Percentiles rank a stretch among this genome's conserved stretches.
These are phyloP conservation scores for Drosophila carrolli DNA, from an alignment of 1,140 invertebrate species.

Conservation along the genomic window DNA sequence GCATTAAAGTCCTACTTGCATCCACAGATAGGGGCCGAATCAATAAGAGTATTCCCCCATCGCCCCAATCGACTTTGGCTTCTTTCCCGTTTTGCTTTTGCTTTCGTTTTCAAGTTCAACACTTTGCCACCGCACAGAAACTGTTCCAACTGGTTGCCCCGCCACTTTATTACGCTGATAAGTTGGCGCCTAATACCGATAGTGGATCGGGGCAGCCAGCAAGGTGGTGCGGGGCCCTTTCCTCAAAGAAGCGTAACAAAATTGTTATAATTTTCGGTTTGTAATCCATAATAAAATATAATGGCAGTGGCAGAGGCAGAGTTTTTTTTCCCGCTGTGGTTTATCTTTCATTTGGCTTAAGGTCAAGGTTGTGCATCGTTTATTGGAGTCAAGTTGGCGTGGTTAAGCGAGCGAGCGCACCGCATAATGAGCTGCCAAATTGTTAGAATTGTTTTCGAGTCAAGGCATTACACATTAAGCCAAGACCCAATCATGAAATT, in stretches of 20 bases:
- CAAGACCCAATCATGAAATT: slow-evolving; percentile 51
- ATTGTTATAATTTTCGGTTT: slow-evolving; percentile 78
- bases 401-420: slow-evolving; percentile 48
- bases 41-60: slow-evolving; percentile 33
- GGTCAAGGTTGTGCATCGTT: slow-evolving; percentile 76
- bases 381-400: slow-evolving; percentile 67
- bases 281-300: slow-evolving; percentile 68
- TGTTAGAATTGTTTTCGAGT: slow-evolving; percentile 71
- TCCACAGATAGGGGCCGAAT: too few relatives aligned
- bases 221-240: slow-evolving; percentile 45
- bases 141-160: slow-evolving; percentile 73
- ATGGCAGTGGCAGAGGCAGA: slow-evolving; percentile 20
- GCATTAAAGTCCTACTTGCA: too few relatives aligned
- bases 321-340: slow-evolving; percentile 19
- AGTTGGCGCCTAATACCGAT: slow-evolving; percentile 47
- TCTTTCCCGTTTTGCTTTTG: slow-evolving; percentile 53
- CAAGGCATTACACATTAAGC: slow-evolving; percentile 51
- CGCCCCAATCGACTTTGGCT: slow-evolving; percentile 13
- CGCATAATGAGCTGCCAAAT: slow-evolving; percentile 80
- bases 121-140: slow-evolving; percentile 62
- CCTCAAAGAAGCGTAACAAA: slow-evolving; percentile 81
- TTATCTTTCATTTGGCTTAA: slow-evolving; percentile 70
- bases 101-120: slow-evolving; percentile 82
- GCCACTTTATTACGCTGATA: slow-evolving; percentile 75
- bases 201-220: background rate